Percentiles rank a stretch among this genome's conserved stretches.
These are phyloP conservation scores for Megalops cyprinoides DNA, from an alignment of 2,797 vertebrate species.

Conservation along the genomic window DNA sequence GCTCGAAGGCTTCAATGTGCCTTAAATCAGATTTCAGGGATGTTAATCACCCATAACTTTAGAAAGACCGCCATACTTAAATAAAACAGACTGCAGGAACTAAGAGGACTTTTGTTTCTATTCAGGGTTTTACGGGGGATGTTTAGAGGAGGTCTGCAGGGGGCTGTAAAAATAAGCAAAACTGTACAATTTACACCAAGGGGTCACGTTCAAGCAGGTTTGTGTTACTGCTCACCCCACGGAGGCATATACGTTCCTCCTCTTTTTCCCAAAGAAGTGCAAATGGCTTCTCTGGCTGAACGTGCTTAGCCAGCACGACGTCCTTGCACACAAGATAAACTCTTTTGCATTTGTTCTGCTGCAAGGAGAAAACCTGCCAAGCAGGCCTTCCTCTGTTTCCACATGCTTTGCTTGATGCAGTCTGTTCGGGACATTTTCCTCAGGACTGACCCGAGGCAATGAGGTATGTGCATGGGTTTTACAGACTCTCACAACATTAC, in stretches of 20 bases:
- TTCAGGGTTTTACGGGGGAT: constrained; percentile 33
- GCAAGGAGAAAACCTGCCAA: background rate
- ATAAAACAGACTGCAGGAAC: constrained; percentile 14
- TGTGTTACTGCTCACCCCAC: constrained; percentile 29
- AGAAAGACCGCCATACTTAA: constrained; percentile 1
- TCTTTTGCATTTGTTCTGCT: background rate
- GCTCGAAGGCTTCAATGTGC: too few relatives aligned
- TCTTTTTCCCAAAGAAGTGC: background rate
- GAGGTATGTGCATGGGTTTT: background rate
- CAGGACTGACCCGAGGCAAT: background rate
- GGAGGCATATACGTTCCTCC: constrained; percentile 26
- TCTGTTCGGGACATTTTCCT: constrained; percentile 3
- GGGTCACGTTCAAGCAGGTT: constrained; percentile 30
- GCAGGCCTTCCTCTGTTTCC: background rate
- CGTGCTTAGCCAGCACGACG: background rate
- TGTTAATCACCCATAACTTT: background rate
- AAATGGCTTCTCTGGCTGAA: background rate
- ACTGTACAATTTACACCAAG: constrained; percentile 34
- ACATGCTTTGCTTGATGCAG: constrained; percentile 3
- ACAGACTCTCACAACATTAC: background rate
- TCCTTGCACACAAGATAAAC: background rate
- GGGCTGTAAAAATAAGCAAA: constrained; percentile 44
- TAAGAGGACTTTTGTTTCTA: constrained; percentile 20
- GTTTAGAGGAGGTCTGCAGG: constrained; percentile 29
- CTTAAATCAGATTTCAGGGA: background rate